Evolutionary conservation across 2,888 invertebrate species (phyloP).

Genomic region (Volucella inanis): DNA sequence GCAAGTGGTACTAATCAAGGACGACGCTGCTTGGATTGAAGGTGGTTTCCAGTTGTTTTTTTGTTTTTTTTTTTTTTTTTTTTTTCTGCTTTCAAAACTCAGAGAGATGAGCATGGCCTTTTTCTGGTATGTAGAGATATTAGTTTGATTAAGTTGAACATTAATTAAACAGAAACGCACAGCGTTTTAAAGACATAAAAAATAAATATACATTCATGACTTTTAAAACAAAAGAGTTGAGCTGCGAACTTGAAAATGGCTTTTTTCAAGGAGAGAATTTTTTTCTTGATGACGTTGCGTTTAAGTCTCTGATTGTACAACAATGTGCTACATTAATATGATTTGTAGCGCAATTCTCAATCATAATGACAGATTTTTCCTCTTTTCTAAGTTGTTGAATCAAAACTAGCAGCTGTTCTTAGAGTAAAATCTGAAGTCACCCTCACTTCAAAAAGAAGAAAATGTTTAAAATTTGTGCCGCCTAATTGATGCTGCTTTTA

Average conservation of each 20-base stretch:
- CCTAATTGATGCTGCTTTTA: constrained; percentile 58
- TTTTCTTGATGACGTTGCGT: background rate
- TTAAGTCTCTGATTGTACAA: background rate
- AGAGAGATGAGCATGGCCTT: constrained; percentile 37
- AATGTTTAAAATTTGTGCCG: constrained; percentile 28
- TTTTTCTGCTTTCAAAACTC: background rate
- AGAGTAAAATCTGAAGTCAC: constrained; percentile 44
- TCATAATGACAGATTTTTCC: constrained; percentile 40
- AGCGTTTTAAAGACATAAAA: background rate
- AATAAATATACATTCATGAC: constrained; percentile 10
- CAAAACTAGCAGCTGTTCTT: constrained; percentile 44
- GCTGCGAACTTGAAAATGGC: constrained; percentile 24
- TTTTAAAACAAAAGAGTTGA: constrained; percentile 47
- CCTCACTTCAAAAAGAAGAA: constrained; percentile 43
- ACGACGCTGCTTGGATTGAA: constrained; percentile 26
- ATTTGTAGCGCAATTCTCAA: constrained; percentile 37
- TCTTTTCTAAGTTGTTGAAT: constrained; percentile 3
- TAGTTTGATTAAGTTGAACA: constrained; percentile 68
- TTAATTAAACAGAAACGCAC: constrained; percentile 65
- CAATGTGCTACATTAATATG: constrained; percentile 27
- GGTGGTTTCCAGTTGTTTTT: constrained; percentile 1
- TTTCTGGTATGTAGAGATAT: constrained; percentile 52
- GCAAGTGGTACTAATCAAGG: constrained; percentile 61
- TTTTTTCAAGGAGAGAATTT: constrained; percentile 15
- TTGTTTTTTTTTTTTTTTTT: background rate